These are phyloP conservation scores for Stenodera caucasica DNA, from an alignment of 2,888 invertebrate species.

Conservation along the genomic window DNA sequence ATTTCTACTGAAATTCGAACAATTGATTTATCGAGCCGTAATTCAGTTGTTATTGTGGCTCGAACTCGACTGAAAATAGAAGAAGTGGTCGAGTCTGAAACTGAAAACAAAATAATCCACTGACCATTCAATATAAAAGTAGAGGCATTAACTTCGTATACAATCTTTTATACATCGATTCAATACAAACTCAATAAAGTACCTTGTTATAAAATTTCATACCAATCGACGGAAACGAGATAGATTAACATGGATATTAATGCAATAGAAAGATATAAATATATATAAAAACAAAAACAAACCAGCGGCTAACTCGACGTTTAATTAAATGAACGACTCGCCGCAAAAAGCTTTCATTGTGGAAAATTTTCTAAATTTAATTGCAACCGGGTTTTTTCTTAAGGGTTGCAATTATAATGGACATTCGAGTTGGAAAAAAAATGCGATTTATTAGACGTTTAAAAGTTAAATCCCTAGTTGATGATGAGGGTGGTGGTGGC, in stretches of 20 bases:
- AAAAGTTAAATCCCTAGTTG: not conserved
- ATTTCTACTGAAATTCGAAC: too few relatives aligned
- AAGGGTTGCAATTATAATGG: slow-evolving; percentile 3
- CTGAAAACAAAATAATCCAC: slow-evolving; percentile 40
- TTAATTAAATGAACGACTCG: slow-evolving; percentile 9
- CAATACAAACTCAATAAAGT: slow-evolving; percentile 28
- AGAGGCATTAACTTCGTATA: slow-evolving; percentile 26
- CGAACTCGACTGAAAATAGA: too few relatives aligned
- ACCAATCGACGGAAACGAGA: not conserved
- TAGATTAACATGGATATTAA: too few relatives aligned
- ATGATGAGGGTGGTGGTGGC: not conserved
- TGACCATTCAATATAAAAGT: slow-evolving; percentile 10
- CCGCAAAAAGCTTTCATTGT: slow-evolving; percentile 6
- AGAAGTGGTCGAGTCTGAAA: slow-evolving; percentile 30
- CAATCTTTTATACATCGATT: slow-evolving; percentile 33
- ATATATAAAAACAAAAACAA: slow-evolving; percentile 7
- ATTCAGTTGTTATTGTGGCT: too few relatives aligned
- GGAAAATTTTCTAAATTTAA: slow-evolving; percentile 8
- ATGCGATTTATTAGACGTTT: not conserved
- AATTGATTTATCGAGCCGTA: not conserved
- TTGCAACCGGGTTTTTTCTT: not conserved
- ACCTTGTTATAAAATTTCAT: slow-evolving; percentile 29
- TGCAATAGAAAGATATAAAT: not conserved
- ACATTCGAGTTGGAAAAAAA: not conserved
- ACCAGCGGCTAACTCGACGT: slow-evolving; percentile 8